Percentiles rank a stretch among this genome's conserved stretches.
Conservation (phyloP, 2,797 vertebrate genomes). For the Anisognathus igniventris region DNA sequence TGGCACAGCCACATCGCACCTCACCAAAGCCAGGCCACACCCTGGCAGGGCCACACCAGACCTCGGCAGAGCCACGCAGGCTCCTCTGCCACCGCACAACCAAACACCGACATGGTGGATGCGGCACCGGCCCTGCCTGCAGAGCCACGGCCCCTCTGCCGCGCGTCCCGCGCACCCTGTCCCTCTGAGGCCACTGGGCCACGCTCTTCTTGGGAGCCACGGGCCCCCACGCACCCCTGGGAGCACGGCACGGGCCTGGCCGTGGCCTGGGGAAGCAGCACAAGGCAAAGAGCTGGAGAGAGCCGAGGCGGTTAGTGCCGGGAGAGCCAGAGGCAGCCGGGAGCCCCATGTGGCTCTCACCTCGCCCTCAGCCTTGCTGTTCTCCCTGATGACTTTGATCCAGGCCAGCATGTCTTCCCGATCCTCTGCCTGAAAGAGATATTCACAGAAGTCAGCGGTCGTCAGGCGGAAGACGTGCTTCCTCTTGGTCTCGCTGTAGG, state of each 20-base stretch:
- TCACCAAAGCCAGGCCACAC: background rate
- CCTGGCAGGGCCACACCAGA: accelerated
- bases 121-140: accelerated
- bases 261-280: slow-evolving; percentile 23
- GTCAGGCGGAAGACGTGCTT: slow-evolving; percentile 94
- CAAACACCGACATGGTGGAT: accelerated
- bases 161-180: accelerated
- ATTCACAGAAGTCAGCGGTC: slow-evolving; percentile 99
- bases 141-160: accelerated
- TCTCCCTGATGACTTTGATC: slow-evolving; percentile 94
- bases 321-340: slow-evolving; percentile 52
- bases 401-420: slow-evolving; percentile 97
- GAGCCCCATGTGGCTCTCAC: slow-evolving; percentile 77
- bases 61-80: accelerated
- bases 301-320: slow-evolving; percentile 35
- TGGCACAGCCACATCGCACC: no score
- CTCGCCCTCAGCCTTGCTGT: slow-evolving; percentile 95
- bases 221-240: background rate
- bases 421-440: slow-evolving; percentile 98
- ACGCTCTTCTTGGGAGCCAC: background rate
- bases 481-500: slow-evolving; percentile 96
- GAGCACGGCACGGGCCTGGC: background rate
- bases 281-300: slow-evolving; percentile 49
- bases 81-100: background rate
- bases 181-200: background rate